Evolutionary conservation across 2,113 vertebrate species (phyloP).

Genomic region (Tupaia tana): DNA sequence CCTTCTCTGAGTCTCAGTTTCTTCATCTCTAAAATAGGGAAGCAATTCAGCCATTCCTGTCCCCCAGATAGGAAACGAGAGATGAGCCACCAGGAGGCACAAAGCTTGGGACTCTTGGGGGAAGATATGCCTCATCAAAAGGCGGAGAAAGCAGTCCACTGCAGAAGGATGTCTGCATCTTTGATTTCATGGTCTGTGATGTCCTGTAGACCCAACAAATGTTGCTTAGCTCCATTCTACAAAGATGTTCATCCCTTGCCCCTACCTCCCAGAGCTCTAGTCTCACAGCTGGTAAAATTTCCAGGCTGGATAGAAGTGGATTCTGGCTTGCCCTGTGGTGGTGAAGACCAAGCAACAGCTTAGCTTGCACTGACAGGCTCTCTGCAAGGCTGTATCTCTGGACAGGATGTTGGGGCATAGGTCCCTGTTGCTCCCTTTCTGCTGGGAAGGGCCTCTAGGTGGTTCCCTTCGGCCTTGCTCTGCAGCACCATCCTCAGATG

Average conservation of each 20-base stretch:
- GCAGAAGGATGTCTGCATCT: too few species aligned
- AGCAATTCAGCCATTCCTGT: background rate
- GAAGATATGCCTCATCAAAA: background rate
- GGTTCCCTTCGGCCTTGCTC: background rate
- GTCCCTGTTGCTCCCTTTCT: background rate
- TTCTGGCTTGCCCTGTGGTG: background rate
- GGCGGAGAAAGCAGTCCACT: too few species aligned
- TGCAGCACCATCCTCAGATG: background rate
- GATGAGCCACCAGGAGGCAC: background rate
- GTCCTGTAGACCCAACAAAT: too few species aligned
- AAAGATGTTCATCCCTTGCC: background rate
- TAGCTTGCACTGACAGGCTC: fast-evolving
- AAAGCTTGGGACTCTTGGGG: background rate
- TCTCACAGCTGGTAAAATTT: background rate
- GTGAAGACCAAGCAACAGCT: background rate
- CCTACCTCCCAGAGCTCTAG: background rate
- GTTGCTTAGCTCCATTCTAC: background rate
- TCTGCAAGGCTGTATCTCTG: background rate
- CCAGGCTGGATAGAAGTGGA: background rate
- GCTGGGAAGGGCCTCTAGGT: background rate
- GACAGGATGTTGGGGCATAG: background rate
- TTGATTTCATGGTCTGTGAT: too few species aligned
- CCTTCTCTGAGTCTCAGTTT: background rate
- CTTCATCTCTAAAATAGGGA: background rate
- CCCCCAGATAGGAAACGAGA: background rate